Evolutionary conservation across 1,140 invertebrate species (phyloP), one percentile per base, ranked within the genome.

Genomic region (Phenacoccus solenopsis): DNA sequence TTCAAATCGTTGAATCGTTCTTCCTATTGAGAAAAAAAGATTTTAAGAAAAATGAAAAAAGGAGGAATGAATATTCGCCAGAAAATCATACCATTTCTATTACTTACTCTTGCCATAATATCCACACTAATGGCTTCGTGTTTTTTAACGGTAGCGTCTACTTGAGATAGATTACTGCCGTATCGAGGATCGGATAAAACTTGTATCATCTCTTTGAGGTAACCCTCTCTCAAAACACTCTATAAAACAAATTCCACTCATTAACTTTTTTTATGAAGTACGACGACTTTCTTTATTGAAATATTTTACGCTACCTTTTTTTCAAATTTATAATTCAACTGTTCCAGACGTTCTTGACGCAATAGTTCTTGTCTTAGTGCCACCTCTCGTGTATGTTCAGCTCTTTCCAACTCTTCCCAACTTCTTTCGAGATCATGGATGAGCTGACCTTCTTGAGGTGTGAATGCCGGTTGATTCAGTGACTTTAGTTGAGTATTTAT

Each of bases 71-170:
- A 49, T 49, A n/a, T n/a, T n/a, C n/a, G n/a, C n/a, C n/a, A n/a
- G n/a, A n/a, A n/a, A n/a, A n/a, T n/a, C n/a, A n/a, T n/a, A n/a
- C n/a, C n/a, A n/a, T n/a, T n/a, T n/a, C n/a, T n/a, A n/a, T n/a
- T n/a, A 76, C 77, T 73, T 79, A 86, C 84, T 76, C 87, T 82
- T 3, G 96, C 91, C 30, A 96, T 79, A 72, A 99, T 98, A 77
- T 99, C 96, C 0, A 96, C 96, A 74, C 91, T 93, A 68, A 99
- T 96, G 22, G 96, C 96, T 81, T 98, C 95, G 78, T 98, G 94
- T 78, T 99, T 98, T 81, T 98, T 98, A 5, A 98, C 86, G 0
- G 94, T 96, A 10, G 96, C 96, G 77, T 98, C 96, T 0, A 98
- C 94, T 78, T 98, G 94, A 0, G 87, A 84, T 70, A 96, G 80